Percentiles rank a stretch among this genome's conserved stretches.
These are phyloP conservation scores for Dynastes maya DNA, from an alignment of 2,888 invertebrate genomes.

Conservation along the genomic window DNA sequence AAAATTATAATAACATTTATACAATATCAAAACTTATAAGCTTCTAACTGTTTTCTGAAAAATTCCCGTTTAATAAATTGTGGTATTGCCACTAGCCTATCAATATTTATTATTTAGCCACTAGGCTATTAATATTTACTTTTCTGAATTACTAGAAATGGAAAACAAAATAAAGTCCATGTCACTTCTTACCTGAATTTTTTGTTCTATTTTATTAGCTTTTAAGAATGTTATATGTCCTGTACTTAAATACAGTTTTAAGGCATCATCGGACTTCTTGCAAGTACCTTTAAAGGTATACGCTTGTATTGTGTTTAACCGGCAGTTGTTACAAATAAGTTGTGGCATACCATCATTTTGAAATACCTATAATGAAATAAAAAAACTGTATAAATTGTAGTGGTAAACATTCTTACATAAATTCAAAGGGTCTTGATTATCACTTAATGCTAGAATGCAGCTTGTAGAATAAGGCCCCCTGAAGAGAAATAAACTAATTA, in stretches of 20 bases:
- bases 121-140: too few relatives aligned
- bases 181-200: conserved; percentile 47
- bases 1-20: too few relatives aligned
- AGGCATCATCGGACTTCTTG: conserved; percentile 81
- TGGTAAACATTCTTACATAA: too few relatives aligned
- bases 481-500: conserved; percentile 10
- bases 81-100: too few relatives aligned
- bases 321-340: conserved; percentile 81
- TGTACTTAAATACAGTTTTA: conserved; percentile 79
- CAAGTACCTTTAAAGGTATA: conserved; percentile 85
- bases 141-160: too few relatives aligned
- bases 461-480: conserved; percentile 1
- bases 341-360: conserved; percentile 83
- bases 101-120: too few relatives aligned
- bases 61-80: too few relatives aligned
- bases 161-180: too few relatives aligned
- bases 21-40: too few relatives aligned
- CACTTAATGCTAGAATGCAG: not conserved
- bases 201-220: conserved; percentile 23
- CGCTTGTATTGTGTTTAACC: conserved; percentile 78
- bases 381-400: conserved; percentile 35
- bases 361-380: conserved; percentile 71
- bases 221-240: conserved; percentile 67
- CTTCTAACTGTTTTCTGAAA: too few relatives aligned
- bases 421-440: too few relatives aligned